Base-by-base conservation (phyloP, 2,888 invertebrate species). In the Eristalinus aeneus region DNA sequence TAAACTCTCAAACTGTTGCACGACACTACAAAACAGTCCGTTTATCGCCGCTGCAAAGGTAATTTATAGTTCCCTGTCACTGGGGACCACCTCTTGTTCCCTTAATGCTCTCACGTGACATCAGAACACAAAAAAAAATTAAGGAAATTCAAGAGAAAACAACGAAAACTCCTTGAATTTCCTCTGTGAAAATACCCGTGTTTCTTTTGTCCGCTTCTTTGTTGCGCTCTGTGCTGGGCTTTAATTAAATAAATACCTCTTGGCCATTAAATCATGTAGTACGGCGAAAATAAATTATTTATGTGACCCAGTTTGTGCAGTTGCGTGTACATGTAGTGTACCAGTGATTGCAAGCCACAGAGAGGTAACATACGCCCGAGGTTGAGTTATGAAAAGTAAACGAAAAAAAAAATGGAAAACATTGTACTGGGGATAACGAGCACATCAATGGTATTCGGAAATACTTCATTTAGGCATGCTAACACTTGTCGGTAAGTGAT, bases 371-470 rank as follows among this genome's bases (percentile, higher is more conserved):
- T 46, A 16, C 16, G 46, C 46, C 46, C n/a, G 6, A 46, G 39
- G 39, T 46, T 46, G 6, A 8, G 46, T 46, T 46, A 46, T 46
- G 5, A 16, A 16, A 16, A n/a, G n/a, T n/a, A n/a, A n/a, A n/a
- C n/a, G n/a, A n/a, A n/a, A 16, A 46, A n/a, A n/a, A 46, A 34
- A 27, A 27, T 27, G 34, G 9, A 34, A 6, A 34, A 34, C 8
- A 10, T 46, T 46, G 46, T 16, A 16, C 46, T 16, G 16, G 8
- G 46, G 16, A 46, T 46, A 67, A 20, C 31, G 16, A 36, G 36
- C 64, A 64, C 23, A 39, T 39, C 36, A 36, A 36, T n/a, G 34
- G 64, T 11, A 64, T 64, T 64, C 34, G 64, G 64, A 64, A 64
- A 64, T 64, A 39, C 39, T 39, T 22, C 39, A 36, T 23, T 64